Percentiles rank a stretch among this genome's conserved stretches.
Conservation (phyloP, 2,797 vertebrate genomes). For the Tragelaphus oryx region DNA sequence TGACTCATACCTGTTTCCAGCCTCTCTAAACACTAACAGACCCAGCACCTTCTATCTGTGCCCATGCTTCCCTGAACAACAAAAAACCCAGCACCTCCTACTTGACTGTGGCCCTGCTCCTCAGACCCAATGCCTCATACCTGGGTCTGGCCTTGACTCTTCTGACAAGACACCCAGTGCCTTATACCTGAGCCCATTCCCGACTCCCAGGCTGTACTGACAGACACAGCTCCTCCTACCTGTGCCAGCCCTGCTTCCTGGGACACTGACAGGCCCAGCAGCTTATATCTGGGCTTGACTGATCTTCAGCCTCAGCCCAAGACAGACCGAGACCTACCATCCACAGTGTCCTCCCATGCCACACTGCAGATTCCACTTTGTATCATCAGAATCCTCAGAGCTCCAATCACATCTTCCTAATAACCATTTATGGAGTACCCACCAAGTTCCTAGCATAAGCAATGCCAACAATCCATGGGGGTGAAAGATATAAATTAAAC, state of each 20-base stretch:
- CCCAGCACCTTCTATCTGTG: neutral
- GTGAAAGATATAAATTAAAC: neutral
- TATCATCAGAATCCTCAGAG: neutral
- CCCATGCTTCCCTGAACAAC: neutral
- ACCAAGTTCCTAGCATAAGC: neutral
- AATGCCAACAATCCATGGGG: neutral
- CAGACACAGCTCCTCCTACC: neutral
- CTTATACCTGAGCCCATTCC: neutral
- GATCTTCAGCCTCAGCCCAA: neutral
- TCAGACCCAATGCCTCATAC: neutral
- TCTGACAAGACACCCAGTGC: neutral
- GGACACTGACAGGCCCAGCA: neutral
- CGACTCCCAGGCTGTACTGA: neutral
- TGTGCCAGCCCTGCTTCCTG: neutral
- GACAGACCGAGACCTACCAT: neutral
- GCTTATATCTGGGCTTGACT: neutral
- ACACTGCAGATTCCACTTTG: neutral
- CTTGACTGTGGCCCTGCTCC: neutral
- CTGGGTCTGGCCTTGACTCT: neutral
- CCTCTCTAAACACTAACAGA: neutral
- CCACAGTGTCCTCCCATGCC: neutral
- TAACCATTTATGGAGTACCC: neutral
- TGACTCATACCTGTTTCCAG: neutral
- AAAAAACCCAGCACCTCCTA: neutral
- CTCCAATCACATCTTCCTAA: neutral